phyloP scores from a whole-genome alignment of 2,888 invertebrate genomes.

The Eurois occulta region DNA sequence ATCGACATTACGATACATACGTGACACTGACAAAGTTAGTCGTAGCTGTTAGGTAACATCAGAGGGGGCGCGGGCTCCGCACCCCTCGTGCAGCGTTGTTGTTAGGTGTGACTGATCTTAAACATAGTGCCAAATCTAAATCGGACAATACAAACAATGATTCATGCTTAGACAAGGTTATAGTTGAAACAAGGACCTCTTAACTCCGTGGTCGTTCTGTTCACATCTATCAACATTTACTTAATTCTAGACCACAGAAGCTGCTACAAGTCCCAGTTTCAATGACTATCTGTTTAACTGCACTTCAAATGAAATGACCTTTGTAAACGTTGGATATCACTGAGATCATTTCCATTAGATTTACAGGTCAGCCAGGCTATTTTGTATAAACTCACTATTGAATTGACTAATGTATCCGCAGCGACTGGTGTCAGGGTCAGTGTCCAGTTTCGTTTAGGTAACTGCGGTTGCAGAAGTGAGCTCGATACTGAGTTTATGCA shows the following conservation, averaged over 20 bases:
- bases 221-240: constrained; percentile 57
- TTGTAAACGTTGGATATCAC: constrained; percentile 71
- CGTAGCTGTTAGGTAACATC: constrained; percentile 84
- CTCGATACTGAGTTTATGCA: constrained; percentile 54
- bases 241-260: constrained; percentile 70
- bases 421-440: constrained; percentile 11
- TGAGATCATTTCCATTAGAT: constrained; percentile 82
- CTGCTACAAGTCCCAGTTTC: constrained; percentile 79
- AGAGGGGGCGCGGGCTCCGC: constrained; percentile 73
- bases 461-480: constrained; percentile 37
- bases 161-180: constrained; percentile 84
- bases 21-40: constrained; percentile 85
- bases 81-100: constrained; percentile 79
- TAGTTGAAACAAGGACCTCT: constrained; percentile 81
- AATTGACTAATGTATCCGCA: constrained; percentile 16
- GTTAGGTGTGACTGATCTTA: constrained; percentile 81
- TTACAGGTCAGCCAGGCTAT: constrained; percentile 73
- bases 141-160: constrained; percentile 83
- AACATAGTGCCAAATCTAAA: constrained; percentile 77
- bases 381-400: constrained; percentile 52
- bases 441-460: constrained; percentile 26
- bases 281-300: constrained; percentile 72
- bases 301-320: constrained; percentile 71
- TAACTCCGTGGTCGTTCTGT: constrained; percentile 69
- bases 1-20: constrained; percentile 67